These are phyloP conservation scores for Simalia tracyae DNA, from an alignment of 2,797 vertebrate genomes.

Conservation along the genomic window DNA sequence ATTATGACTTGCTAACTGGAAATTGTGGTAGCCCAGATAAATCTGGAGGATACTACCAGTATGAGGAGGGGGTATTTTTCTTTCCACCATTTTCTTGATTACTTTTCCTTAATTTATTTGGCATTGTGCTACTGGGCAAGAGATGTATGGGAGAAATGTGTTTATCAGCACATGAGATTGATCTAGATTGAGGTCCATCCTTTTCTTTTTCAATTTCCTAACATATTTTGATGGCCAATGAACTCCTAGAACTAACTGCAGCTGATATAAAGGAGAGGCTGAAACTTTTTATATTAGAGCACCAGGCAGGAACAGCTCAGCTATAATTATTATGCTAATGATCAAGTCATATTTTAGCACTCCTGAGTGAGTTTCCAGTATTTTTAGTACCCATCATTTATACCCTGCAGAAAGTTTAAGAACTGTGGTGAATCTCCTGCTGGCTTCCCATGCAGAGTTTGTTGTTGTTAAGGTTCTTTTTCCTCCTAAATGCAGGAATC, in stretches of 20 bases:
- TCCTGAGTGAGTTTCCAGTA: conserved; percentile 63
- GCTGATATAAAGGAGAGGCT: conserved; percentile 64
- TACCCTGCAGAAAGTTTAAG: conserved; percentile 62
- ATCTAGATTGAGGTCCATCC: conserved; percentile 5
- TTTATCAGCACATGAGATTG: background rate
- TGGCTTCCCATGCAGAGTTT: conserved; percentile 54
- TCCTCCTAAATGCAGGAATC: background rate
- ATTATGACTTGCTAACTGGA: background rate
- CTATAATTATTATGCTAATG: conserved; percentile 69
- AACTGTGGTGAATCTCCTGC: conserved; percentile 55
- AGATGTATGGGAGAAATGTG: background rate
- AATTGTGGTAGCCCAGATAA: background rate
- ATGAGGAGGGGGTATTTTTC: background rate
- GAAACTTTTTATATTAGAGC: conserved; percentile 60
- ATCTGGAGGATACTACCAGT: background rate
- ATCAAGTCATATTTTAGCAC: conserved; percentile 69
- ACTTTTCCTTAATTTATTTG: background rate
- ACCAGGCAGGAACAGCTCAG: conserved; percentile 52
- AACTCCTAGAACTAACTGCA: conserved; percentile 56
- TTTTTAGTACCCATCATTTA: conserved; percentile 62
- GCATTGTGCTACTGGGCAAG: background rate
- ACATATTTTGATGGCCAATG: conserved; percentile 55
- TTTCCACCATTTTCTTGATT: background rate
- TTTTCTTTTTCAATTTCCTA: conserved; percentile 17
- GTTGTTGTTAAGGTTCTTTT: conserved; percentile 4